Evolutionary conservation across 1,140 invertebrate genomes (phyloP), one percentile per base, ranked within the genome.

Genomic region (Lasioglossum baleicum): DNA sequence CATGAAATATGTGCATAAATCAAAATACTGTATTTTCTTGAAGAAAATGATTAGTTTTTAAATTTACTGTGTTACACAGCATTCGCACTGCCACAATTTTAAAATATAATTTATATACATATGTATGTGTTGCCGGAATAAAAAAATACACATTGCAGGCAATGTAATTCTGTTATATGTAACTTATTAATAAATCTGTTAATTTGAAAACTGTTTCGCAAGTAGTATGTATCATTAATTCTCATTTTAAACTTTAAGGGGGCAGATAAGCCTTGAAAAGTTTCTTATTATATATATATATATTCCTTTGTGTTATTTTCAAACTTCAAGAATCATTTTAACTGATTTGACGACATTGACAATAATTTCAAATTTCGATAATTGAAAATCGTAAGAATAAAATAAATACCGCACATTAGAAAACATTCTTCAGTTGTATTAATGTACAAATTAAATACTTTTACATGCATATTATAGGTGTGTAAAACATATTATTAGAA

Each of bases 191-290:
- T 70, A 63, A 78, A 65, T 31, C 11, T 53, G 40, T 78, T 64
- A 65, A 72, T 64, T 64, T 40, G 40, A 64, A 64, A 64, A 2
- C 20, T 61, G 42, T 5, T 35, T 15, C 8, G 44, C 31, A 13
- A 68, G 53, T 22, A 48, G 10, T 61, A 20, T 69, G 10, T 61
- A 20, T 76, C 17, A 31, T 48, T 60, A 22, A 68, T n/a, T 10
- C 56, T 61, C 3, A 56, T 69, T 76, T 70, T 40, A 63, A 70
- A 53, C 48, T 78, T 71, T 42, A 78, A 71, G 35, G 48, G 35
- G 68, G 58, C 42, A 77, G 69, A 69, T 56, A 77, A 76, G 56
- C 65, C 56, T 76, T 68, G 40, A 75, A 75, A 75, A 75, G 66
- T 15, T n/a, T 31, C 31, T 22, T 35, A 35, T 35, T 7, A 22